phyloP scores from a whole-genome alignment of 2,888 invertebrate genomes.

The Drosophila pseudotakahashii region DNA sequence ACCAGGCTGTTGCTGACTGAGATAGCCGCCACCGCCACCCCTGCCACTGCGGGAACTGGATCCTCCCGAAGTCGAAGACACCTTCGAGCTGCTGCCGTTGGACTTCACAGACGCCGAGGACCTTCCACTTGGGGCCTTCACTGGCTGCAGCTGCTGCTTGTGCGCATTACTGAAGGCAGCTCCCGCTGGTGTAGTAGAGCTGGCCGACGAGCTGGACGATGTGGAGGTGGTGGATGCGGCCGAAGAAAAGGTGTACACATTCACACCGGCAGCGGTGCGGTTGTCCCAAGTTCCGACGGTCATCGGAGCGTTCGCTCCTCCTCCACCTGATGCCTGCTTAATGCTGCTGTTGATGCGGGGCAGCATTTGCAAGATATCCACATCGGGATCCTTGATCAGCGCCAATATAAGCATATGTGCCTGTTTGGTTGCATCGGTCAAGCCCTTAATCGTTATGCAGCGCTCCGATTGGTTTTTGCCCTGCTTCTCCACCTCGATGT shows the following conservation, averaged over 20 bases:
- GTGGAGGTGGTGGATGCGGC: conserved; percentile 76
- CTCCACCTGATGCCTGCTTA: conserved; percentile 61
- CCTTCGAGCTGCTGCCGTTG: conserved; percentile 45
- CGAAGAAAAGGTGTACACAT: conserved; percentile 59
- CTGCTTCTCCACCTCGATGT: conserved; percentile 99
- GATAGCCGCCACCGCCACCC: conserved; percentile 13
- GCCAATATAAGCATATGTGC: conserved; percentile 95
- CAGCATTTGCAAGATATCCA: conserved; percentile 93
- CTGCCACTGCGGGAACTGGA: conserved; percentile 23
- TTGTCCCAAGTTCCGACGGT: conserved; percentile 84
- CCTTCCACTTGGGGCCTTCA: conserved; percentile 34
- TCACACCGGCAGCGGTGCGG: conserved; percentile 71
- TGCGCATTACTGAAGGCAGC: conserved; percentile 56
- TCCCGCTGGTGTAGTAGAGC: conserved; percentile 54
- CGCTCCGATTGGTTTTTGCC: conserved; percentile 96
- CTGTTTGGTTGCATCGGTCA: conserved; percentile 95
- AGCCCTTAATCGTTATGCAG: conserved; percentile 97
- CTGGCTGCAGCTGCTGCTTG: conserved; percentile 43
- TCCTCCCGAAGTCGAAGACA: conserved; percentile 15
- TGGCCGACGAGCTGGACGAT: conserved; percentile 71
- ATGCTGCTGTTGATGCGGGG: conserved; percentile 86
- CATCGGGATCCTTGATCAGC: conserved; percentile 97
- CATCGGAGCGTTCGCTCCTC: conserved; percentile 52
- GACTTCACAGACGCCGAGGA: conserved; percentile 19
- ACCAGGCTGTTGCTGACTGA: conserved; percentile 27